These are phyloP conservation scores for Parauchenoglanis ngamensis DNA, from an alignment of 2,797 vertebrate genomes.

Conservation along the genomic window DNA sequence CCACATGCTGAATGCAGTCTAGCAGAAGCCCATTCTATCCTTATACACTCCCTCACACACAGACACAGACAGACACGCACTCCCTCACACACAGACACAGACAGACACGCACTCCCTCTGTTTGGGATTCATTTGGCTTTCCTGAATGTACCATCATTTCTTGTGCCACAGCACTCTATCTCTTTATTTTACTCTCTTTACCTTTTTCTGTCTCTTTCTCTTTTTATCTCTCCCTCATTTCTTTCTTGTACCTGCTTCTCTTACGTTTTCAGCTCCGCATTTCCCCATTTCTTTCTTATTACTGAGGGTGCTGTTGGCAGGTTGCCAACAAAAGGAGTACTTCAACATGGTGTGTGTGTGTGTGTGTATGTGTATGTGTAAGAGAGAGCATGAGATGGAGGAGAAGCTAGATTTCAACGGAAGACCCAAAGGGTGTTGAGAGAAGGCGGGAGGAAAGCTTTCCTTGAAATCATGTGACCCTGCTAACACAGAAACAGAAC, in stretches of 20 bases:
- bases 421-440: slow-evolving; percentile 56
- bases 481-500: slow-evolving; percentile 3
- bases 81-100: neutral
- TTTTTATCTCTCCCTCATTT: neutral
- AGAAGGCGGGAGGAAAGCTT: slow-evolving; percentile 65
- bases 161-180: neutral
- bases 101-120: too few species aligned
- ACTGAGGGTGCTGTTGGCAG: slow-evolving; percentile 58
- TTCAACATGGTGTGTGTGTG: neutral
- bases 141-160: slow-evolving; percentile 13
- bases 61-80: neutral
- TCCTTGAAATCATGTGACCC: slow-evolving; percentile 75
- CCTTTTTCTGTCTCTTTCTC: neutral
- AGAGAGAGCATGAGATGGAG: slow-evolving; percentile 36
- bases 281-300: slow-evolving; percentile 15
- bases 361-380: slow-evolving; percentile 18
- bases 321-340: slow-evolving; percentile 61
- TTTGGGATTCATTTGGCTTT: slow-evolving; percentile 13
- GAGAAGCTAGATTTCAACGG: slow-evolving; percentile 60
- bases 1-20: neutral
- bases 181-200: neutral
- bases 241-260: slow-evolving; percentile 27
- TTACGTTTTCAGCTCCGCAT: slow-evolving; percentile 25
- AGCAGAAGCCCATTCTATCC: neutral
- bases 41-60: neutral